phyloP scores from a whole-genome alignment of 1,140 invertebrate genomes.

The Laupala kohalensis region DNA sequence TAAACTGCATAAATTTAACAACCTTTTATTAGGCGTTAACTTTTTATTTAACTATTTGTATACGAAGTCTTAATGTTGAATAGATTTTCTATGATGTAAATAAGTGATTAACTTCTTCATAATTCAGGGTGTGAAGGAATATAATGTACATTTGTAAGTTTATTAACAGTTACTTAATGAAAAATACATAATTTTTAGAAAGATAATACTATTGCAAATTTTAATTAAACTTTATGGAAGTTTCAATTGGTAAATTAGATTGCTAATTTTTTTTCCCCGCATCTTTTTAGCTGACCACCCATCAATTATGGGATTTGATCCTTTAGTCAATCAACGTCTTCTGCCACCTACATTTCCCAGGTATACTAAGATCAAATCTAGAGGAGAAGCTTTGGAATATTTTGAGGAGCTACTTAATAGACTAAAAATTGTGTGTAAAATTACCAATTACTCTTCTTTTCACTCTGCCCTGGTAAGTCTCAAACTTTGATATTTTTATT shows the following conservation, averaged over 20 bases:
- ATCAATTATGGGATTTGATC: constrained; percentile 76
- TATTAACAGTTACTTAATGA: no score
- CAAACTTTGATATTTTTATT: background rate
- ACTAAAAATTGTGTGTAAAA: constrained; percentile 68
- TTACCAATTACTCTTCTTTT: constrained; percentile 63
- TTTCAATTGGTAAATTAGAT: no score
- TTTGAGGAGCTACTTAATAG: constrained; percentile 68
- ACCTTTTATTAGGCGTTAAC: no score
- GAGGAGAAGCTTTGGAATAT: constrained; percentile 70
- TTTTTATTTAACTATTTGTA: background rate
- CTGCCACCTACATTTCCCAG: constrained; percentile 95
- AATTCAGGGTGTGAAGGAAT: no score
- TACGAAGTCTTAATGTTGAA: background rate
- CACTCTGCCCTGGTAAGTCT: constrained; percentile 64
- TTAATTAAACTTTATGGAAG: no score
- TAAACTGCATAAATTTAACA: background rate
- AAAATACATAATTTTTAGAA: no score
- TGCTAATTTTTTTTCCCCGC: no score
- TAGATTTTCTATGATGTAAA: no score
- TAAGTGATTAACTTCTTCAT: no score
- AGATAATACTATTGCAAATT: no score
- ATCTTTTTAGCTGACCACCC: constrained; percentile 33
- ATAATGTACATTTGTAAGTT: no score
- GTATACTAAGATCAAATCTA: constrained; percentile 83
- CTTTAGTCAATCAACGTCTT: constrained; percentile 85